Base-by-base conservation (phyloP, 1,140 invertebrate genomes). In the Drosophila pectinifera region DNA sequence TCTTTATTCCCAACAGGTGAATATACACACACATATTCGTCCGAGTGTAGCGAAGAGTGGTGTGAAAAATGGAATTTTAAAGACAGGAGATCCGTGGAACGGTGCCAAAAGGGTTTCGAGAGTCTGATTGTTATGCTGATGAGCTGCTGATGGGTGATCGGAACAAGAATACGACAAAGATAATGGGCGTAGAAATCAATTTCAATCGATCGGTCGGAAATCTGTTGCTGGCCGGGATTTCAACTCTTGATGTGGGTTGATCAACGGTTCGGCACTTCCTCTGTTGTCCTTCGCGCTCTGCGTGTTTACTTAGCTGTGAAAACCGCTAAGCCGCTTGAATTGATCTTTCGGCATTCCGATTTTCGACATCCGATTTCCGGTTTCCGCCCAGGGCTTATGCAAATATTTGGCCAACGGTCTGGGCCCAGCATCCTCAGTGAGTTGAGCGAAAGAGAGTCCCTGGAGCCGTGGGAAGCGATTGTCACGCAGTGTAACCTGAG, bases 301-400 rank as follows among this genome's bases (percentile, higher is more conserved):
- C 59, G 45, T 85, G 56, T 86, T 81, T 78, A 69, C n/a, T 72
- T 86, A 86, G 82, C 82, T 78, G 82, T 74, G 53, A 57, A 77
- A 73, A 73, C 72, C 61, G 76, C 73, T 84, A 73, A 26, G 18
- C 28, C 48, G n/a, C 2, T 14, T 11, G 39, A 38, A 48, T 36
- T 14, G 34, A 54, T 43, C 42, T 65, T 28, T 43, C 10, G 36
- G 39, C 22, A 41, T 34, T 78, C 16, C 62, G 31, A 43, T 39
- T 77, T n/a, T n/a, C n/a, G n/a, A n/a, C n/a, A n/a, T n/a, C 11
- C 74, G 41, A 58, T 68, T 82, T 86, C 75, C 83, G 63, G 70
- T 82, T 81, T 81, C 70, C 65, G 74, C 67, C 55, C 63, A 68
- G 53, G 80, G 49, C 48, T 82, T 73, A 86, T 88, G 82, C 75